Conservation (phyloP, 2,888 invertebrate genomes). For the Apotomis betuletana region DNA sequence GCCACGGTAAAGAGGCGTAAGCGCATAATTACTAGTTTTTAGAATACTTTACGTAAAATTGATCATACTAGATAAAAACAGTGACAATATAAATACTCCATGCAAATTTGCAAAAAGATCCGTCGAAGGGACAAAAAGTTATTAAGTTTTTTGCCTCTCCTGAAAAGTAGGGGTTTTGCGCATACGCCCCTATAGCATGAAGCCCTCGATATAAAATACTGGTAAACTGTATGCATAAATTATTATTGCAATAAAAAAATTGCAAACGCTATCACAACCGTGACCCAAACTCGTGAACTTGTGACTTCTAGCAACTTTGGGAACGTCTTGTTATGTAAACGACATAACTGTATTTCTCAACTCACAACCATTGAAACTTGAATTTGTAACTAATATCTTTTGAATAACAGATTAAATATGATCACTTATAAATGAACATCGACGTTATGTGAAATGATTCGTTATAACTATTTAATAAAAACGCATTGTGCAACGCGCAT, state of each 20-base stretch:
- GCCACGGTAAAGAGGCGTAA: no score
- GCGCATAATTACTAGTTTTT: no score
- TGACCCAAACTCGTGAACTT: conserved; percentile 14
- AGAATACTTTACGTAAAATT: no score
- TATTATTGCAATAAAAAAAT: background rate
- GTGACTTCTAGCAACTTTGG: conserved; percentile 22
- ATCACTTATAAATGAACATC: background rate
- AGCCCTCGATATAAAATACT: no score
- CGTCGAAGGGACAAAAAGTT: no score
- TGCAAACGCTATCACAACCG: background rate
- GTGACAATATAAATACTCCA: no score
- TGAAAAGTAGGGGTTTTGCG: no score
- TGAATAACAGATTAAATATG: conserved; percentile 1
- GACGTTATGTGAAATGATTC: background rate
- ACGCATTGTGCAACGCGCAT: conserved; percentile 37
- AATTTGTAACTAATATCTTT: background rate
- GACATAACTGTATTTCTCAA: conserved; percentile 27
- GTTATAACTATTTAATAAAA: background rate
- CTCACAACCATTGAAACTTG: conserved; percentile 3
- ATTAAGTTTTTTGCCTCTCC: no score
- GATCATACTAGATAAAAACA: no score
- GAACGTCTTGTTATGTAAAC: conserved; percentile 34
- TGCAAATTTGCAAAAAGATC: no score
- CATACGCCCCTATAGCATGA: no score
- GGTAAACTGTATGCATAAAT: background rate